A percentile compares a stretch with the other conserved stretches of the same genome.
phyloP scores from a whole-genome alignment of 2,888 invertebrate genomes.

The Hydropsyche betteni region DNA sequence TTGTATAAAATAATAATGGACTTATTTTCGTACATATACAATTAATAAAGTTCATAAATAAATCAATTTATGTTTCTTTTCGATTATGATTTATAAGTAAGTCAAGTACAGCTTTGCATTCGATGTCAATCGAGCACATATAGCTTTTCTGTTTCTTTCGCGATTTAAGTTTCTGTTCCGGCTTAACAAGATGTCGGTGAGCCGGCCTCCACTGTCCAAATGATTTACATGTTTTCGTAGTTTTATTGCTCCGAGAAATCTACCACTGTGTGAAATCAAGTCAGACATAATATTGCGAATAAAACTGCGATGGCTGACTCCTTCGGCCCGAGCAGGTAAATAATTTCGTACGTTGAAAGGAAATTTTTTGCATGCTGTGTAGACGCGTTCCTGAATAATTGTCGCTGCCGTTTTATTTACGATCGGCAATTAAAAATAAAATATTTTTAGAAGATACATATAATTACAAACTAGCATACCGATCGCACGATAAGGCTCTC shows the following conservation, averaged over 20 bases:
- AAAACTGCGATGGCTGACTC: slow-evolving; percentile 2
- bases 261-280: slow-evolving; percentile 42
- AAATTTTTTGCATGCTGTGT: neutral
- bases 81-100: too few relatives aligned
- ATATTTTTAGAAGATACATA: slow-evolving; percentile 17
- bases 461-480: slow-evolving; percentile 17
- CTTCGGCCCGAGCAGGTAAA: neutral
- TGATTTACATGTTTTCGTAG: slow-evolving; percentile 44
- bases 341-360: slow-evolving; percentile 1
- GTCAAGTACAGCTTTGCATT: neutral
- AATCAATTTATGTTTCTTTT: too few relatives aligned
- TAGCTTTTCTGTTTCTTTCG: slow-evolving; percentile 11
- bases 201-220: slow-evolving; percentile 42
- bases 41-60: too few relatives aligned
- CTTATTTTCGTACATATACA: too few relatives aligned
- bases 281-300: slow-evolving; percentile 36
- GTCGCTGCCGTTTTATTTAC: slow-evolving; percentile 21
- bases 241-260: slow-evolving; percentile 42
- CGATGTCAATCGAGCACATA: neutral
- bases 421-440: slow-evolving; percentile 21
- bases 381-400: slow-evolving; percentile 27
- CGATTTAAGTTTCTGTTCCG: slow-evolving; percentile 32
- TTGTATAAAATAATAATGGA: too few relatives aligned
- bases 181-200: slow-evolving; percentile 37
- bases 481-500: slow-evolving; percentile 10